Conservation (phyloP, 2,888 invertebrate genomes). For the Apantesis nais region DNA sequence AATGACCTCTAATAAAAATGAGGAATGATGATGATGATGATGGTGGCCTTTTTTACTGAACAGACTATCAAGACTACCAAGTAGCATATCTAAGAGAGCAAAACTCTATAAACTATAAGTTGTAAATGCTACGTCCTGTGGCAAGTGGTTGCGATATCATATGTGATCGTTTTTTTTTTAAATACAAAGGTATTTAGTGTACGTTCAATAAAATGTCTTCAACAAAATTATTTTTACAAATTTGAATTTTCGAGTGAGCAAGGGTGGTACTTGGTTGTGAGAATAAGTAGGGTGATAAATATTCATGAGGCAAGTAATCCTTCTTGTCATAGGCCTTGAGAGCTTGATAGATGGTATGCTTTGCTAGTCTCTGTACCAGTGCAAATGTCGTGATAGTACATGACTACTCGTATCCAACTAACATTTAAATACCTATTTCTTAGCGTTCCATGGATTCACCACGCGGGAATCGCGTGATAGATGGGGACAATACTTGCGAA, state of each 20-base stretch:
- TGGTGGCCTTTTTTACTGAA: not conserved
- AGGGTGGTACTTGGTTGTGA: constrained; percentile 59
- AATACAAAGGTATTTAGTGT: constrained; percentile 14
- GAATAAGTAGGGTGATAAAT: constrained; percentile 76
- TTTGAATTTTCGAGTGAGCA: constrained; percentile 50
- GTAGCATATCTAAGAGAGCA: not conserved
- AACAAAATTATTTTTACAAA: constrained; percentile 46
- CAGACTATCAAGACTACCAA: too few relatives aligned
- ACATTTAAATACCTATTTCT: too few relatives aligned
- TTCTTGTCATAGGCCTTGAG: constrained; percentile 78
- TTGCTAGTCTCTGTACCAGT: constrained; percentile 53
- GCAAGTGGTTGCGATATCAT: not conserved
- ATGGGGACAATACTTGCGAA: too few relatives aligned
- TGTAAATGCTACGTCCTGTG: not conserved
- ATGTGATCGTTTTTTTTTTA: not conserved
- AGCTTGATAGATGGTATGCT: constrained; percentile 78
- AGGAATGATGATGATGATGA: not conserved
- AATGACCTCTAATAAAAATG: not conserved
- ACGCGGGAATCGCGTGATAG: too few relatives aligned
- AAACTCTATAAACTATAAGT: not conserved
- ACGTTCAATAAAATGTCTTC: constrained; percentile 39
- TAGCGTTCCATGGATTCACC: too few relatives aligned
- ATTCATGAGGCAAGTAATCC: constrained; percentile 80
- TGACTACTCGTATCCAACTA: not conserved
- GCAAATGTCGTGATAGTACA: not conserved